A percentile compares a stretch with the other conserved stretches of the same genome.
Evolutionary conservation across 1,140 invertebrate genomes (phyloP).

Genomic region (Diorhabda carinulata): DNA sequence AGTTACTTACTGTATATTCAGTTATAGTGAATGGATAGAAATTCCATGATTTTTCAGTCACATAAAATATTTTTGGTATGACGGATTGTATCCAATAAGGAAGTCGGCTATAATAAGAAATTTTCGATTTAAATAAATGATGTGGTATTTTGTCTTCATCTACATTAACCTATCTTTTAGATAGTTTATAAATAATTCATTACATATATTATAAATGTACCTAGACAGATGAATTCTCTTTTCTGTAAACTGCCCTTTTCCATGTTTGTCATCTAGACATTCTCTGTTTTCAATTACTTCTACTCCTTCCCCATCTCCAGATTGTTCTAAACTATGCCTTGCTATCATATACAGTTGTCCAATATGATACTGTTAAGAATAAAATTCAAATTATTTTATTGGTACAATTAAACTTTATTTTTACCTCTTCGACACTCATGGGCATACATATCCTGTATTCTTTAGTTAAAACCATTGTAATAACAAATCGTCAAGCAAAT

Average conservation of each 20-base stretch:
- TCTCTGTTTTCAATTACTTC: constrained; percentile 82
- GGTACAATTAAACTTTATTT: constrained; percentile 17
- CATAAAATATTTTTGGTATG: constrained; percentile 86
- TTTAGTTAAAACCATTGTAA: constrained; percentile 71
- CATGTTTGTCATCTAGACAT: constrained; percentile 74
- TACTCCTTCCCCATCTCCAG: constrained; percentile 85
- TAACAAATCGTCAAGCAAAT: background rate
- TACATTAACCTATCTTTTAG: no score
- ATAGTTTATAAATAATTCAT: no score
- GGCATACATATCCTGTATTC: constrained; percentile 93
- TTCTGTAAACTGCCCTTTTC: constrained; percentile 84
- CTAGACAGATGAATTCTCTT: constrained; percentile 88
- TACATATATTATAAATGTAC: constrained; percentile 48
- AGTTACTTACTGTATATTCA: constrained; percentile 61
- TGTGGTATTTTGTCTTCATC: background rate
- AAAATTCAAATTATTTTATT: background rate
- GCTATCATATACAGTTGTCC: constrained; percentile 95
- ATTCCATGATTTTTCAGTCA: constrained; percentile 93
- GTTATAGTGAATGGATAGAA: constrained; percentile 91
- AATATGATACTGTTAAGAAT: constrained; percentile 72
- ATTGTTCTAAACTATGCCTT: constrained; percentile 87
- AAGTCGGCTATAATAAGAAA: constrained; percentile 64
- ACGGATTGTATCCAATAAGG: constrained; percentile 86
- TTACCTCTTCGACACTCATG: constrained; percentile 83
- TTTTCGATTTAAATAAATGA: constrained; percentile 1